These are phyloP conservation scores for Morpho helenor DNA, from an alignment of 2,888 invertebrate genomes.

Conservation along the genomic window DNA sequence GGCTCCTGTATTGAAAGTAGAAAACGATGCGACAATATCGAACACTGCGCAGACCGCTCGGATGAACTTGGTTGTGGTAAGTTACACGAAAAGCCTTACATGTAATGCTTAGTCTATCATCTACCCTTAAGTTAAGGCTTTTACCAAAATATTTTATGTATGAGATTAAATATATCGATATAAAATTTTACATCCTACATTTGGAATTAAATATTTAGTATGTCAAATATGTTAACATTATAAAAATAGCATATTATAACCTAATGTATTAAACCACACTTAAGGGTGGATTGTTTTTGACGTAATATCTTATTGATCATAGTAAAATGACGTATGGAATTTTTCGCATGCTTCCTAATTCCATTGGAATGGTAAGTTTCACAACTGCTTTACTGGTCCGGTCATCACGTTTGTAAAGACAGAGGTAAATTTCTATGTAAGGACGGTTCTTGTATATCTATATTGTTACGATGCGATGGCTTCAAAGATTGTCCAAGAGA, in stretches of 20 bases:
- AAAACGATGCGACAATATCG: slow-evolving; percentile 77
- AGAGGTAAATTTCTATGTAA: slow-evolving; percentile 84
- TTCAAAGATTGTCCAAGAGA: slow-evolving; percentile 84
- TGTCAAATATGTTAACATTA: too few species aligned
- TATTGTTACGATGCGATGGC: slow-evolving; percentile 85
- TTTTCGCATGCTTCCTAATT: slow-evolving; percentile 46
- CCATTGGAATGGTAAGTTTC: slow-evolving; percentile 57
- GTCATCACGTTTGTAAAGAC: slow-evolving; percentile 58
- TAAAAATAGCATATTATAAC: too few species aligned
- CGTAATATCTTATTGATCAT: background rate
- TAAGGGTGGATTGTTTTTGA: background rate
- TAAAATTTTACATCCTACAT: too few species aligned
- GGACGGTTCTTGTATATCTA: slow-evolving; percentile 86
- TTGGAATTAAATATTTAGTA: too few species aligned
- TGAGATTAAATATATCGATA: too few species aligned
- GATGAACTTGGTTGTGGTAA: slow-evolving; percentile 79
- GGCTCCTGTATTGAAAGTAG: slow-evolving; percentile 79
- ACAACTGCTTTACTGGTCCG: slow-evolving; percentile 49
- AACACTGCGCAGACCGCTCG: slow-evolving; percentile 79
- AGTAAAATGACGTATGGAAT: too few species aligned
- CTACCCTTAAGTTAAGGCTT: background rate
- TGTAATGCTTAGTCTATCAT: background rate
- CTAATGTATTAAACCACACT: background rate
- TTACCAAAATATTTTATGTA: too few species aligned
- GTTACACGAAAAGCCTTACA: slow-evolving; percentile 1